Conservation (phyloP, 2,113 vertebrate genomes). For the Melanocharis versteri region DNA sequence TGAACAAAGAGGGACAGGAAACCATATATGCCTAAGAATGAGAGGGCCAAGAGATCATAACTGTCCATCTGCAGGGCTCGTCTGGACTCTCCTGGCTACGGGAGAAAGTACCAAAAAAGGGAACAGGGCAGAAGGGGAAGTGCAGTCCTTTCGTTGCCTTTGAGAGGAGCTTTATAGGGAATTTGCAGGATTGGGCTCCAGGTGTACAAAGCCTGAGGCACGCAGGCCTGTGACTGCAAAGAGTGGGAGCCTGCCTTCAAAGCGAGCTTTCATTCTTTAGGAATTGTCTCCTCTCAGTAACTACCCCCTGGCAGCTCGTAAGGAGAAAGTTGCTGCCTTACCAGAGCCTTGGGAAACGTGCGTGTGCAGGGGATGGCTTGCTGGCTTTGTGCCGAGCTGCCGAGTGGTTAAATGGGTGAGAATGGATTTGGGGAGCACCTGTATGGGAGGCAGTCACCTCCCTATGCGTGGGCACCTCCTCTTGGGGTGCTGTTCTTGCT, state of each 20-base stretch:
- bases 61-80: not conserved
- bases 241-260: constrained; percentile 44
- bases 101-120: constrained; percentile 23
- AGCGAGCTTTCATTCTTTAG: constrained; percentile 11
- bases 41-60: not conserved
- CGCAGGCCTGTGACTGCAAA: not conserved
- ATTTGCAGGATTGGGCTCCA: constrained; percentile 18
- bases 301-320: constrained; percentile 1
- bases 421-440: not conserved
- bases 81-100: not conserved
- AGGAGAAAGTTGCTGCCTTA: not conserved
- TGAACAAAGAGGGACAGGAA: not conserved
- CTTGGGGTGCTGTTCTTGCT: not conserved
- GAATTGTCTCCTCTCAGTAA: constrained; percentile 4
- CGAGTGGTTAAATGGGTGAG: not conserved
- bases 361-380: not conserved
- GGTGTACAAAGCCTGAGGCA: constrained; percentile 28
- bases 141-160: not conserved
- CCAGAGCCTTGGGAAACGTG: not conserved
- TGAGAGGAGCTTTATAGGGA: not conserved
- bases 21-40: not conserved
- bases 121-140: not conserved
- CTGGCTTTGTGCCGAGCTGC: not conserved
- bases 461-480: not conserved
- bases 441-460: not conserved